These are phyloP conservation scores for Nomada goodeniana DNA, from an alignment of 2,888 invertebrate species.

Conservation along the genomic window DNA sequence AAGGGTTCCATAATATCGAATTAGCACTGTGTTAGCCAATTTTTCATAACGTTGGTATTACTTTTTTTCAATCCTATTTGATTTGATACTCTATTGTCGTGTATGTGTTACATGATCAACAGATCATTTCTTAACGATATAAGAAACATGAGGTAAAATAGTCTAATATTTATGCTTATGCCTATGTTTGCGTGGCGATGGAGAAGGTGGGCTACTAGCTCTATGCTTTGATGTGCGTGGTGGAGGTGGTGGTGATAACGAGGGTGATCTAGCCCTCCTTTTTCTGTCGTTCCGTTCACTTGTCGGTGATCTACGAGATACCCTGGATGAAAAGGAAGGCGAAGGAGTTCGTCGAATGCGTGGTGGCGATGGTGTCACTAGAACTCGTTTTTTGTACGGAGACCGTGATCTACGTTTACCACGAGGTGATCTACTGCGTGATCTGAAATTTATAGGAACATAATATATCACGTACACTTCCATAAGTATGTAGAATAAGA, in stretches of 20 bases:
- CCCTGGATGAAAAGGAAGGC: constrained; percentile 78
- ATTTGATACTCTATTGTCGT: constrained; percentile 20
- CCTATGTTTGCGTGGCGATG: constrained; percentile 85
- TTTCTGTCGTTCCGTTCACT: constrained; percentile 79
- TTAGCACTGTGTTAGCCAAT: constrained; percentile 28
- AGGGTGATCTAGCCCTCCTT: constrained; percentile 79
- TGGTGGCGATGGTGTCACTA: constrained; percentile 82
- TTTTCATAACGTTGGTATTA: constrained; percentile 40
- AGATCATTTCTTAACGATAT: constrained; percentile 29
- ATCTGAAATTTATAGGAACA: constrained; percentile 68
- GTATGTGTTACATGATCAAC: constrained; percentile 30
- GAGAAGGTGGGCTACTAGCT: constrained; percentile 82
- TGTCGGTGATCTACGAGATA: constrained; percentile 75
- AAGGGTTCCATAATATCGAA: constrained; percentile 38
- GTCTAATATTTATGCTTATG: constrained; percentile 86
- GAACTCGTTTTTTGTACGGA: constrained; percentile 82
- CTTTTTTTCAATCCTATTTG: constrained; percentile 6
- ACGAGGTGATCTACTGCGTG: constrained; percentile 83
- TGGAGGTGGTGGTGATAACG: constrained; percentile 81
- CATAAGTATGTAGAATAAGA: not conserved
- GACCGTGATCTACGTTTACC: constrained; percentile 84
- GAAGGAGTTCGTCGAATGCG: constrained; percentile 82
- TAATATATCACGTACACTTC: not conserved
- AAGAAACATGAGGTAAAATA: constrained; percentile 33
- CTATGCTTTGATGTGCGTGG: constrained; percentile 80